Evolutionary conservation across 1,140 invertebrate species (phyloP).

Genomic region (Trachymyrmex septentrionalis): DNA sequence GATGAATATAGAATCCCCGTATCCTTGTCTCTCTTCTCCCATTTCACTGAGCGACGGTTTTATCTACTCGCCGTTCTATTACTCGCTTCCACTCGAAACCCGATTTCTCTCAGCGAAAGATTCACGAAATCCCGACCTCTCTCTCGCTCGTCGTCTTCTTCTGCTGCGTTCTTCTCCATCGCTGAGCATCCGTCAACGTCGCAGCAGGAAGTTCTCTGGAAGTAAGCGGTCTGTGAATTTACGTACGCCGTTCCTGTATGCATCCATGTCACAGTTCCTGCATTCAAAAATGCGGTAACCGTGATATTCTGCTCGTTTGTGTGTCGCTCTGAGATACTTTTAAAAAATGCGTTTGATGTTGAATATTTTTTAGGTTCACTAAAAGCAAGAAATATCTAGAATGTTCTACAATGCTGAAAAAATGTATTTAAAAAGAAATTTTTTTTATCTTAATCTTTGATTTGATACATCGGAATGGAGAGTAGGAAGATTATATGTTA

Average conservation of each 20-base stretch:
- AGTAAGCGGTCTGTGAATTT: slow-evolving; percentile 59
- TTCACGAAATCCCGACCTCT: slow-evolving; percentile 65
- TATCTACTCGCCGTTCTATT: slow-evolving; percentile 63
- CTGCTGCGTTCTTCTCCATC: slow-evolving; percentile 49
- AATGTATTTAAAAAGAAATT: neutral
- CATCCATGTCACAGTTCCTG: slow-evolving; percentile 54
- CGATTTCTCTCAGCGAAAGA: slow-evolving; percentile 56
- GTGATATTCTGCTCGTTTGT: slow-evolving; percentile 34
- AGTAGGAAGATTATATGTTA: neutral
- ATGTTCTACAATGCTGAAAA: neutral
- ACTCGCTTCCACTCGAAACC: slow-evolving; percentile 63
- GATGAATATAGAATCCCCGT: slow-evolving; percentile 44
- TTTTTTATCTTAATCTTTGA: neutral
- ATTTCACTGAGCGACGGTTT: slow-evolving; percentile 17
- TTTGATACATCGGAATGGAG: neutral
- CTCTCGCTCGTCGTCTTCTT: slow-evolving; percentile 41
- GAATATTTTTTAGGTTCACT: slow-evolving; percentile 34
- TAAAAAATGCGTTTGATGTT: slow-evolving; percentile 11
- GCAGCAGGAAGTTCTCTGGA: slow-evolving; percentile 39
- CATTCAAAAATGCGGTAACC: slow-evolving; percentile 58
- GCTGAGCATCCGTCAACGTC: slow-evolving; percentile 66
- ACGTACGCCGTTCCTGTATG: slow-evolving; percentile 46
- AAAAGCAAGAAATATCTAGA: neutral
- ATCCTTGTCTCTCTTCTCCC: slow-evolving; percentile 39
- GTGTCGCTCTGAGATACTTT: neutral